A percentile compares a stretch with the other conserved stretches of the same genome.
phyloP scores from a whole-genome alignment of 2,113 vertebrate genomes.

The Tupaia tana region DNA sequence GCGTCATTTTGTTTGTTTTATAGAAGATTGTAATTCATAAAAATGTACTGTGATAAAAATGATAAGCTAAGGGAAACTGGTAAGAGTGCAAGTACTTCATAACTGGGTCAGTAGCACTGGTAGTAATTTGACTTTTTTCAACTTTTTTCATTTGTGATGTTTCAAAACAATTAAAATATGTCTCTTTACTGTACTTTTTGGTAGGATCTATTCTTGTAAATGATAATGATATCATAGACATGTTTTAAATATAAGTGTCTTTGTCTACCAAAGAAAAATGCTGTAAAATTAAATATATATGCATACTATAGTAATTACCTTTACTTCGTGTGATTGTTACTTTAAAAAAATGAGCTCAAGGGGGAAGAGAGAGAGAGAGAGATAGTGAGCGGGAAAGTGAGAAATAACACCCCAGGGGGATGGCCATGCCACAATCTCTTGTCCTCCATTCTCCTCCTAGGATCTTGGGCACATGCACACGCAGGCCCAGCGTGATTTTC shows the following conservation, averaged over 20 bases:
- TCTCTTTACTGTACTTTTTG: constrained; percentile 10
- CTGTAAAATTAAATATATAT: constrained; percentile 50
- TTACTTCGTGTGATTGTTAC: constrained; percentile 32
- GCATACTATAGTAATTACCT: neutral
- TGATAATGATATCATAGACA: neutral
- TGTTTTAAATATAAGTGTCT: constrained; percentile 47
- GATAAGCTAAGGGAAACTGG: neutral
- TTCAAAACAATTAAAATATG: constrained; percentile 14
- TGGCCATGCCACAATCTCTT: no score
- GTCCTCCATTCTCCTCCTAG: no score
- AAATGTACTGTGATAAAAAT: constrained; percentile 38
- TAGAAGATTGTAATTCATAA: constrained; percentile 18
- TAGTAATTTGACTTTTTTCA: constrained; percentile 22
- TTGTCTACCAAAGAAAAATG: constrained; percentile 14
- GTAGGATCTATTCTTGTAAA: constrained; percentile 32
- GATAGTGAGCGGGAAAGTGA: no score
- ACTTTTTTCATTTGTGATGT: neutral
- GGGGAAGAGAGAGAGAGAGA: no score
- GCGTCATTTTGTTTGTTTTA: constrained; percentile 21
- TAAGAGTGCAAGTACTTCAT: neutral
- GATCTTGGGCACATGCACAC: no score
- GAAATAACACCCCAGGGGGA: no score
- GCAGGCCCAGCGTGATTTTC: no score
- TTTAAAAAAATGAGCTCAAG: neutral
- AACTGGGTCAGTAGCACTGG: neutral